Evolutionary conservation across 92 coral and sea anemone genomes (phyloP), one percentile per base, ranked within the genome.

Genomic region (Heteractis magnifica): DNA sequence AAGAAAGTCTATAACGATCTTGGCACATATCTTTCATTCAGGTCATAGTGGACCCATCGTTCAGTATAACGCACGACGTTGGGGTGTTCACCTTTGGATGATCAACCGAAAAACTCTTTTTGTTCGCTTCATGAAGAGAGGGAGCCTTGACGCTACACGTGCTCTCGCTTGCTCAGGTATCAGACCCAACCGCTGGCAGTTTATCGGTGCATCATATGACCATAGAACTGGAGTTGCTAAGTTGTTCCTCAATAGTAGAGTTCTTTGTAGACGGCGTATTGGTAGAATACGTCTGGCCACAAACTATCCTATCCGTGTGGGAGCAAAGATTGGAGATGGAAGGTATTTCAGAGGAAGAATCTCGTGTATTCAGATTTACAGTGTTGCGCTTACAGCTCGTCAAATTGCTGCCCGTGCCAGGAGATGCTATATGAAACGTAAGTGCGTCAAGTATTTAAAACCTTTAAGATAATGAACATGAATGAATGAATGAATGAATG

Each of bases 81-180:
- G 94, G 94, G 97, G 97, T 34, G 94, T 93, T 20, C 91, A 91
- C 55, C 79, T 93, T 14, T 91, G 97, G 97, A 93, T 91, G 89
- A 85, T 85, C 10, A 78, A 82, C 2, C 75, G 64, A 4, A 77
- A 76, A 6, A 80, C 83, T 1, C 74, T 93, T 23, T 93, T 77
- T 58, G 97, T 85, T 34, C 94, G 91, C 73, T 89, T 85, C 65
- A 89, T 83, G 11, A 80, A 75, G 55, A 86, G 97, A 11, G 60
- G 79, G 49, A 84, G 81, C 0, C 88, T 72, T 8, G 94, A 74
- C 78, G 71, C 82, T 13, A 89, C 97, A 50, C 77, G 80, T 64
- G 85, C 87, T 59, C 77, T 91, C 64, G 59, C 71, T 6, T 82
- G 88, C 71, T 19, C 51, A 49, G 53, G 76, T 48, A 88, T 91